Evolutionary conservation across 2,888 invertebrate species (phyloP), one percentile per base, ranked within the genome.

Genomic region (Limnephilus auricula): DNA sequence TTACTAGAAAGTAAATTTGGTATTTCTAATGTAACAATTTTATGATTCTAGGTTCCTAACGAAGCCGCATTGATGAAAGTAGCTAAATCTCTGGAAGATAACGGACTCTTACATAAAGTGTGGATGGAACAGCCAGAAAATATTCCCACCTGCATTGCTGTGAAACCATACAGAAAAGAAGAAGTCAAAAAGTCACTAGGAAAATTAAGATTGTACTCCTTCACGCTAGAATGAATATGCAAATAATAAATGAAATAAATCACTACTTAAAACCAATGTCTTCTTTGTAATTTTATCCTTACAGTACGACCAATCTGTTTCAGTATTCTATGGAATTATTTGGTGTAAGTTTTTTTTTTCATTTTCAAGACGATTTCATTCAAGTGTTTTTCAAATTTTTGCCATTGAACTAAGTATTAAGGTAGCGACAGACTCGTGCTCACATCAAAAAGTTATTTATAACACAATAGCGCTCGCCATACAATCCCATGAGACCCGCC

Each of bases 71-170:
- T 99, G 90, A 95, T 95, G 82, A 96, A 96, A 93, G 94, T 99
- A 40, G 96, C 97, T 92, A 96, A 96, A 90, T 97, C 96, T 94
- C 95, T 99, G 92, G 96, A 96, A 92, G 97, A 97, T 94, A 97
- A 97, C 93, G 96, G 96, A 37, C 97, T 99, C 92, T 96, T 97
- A 93, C 98, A 99, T 95, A 99, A 99, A 95, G 94, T 99, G 88
- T 99, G 99, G 99, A 98, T 98, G 91, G 99, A 99, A 95, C 99
- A 99, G 94, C 99, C 99, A 25, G 99, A 99, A 95, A 98, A 99
- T 94, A 98, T 98, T 94, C 97, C 99, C 32, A 99, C 99, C 0
- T 99, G 99, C 95, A 95, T 99, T 93, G 99, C 98, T 13, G 95
- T 98, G 2, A 99, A 99, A 95, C 99, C 99, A 2, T 99, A 99